Percentiles rank a stretch among this genome's conserved stretches.
phyloP scores from a whole-genome alignment of 2,888 invertebrate species.

The Pristionchus mayeri region DNA sequence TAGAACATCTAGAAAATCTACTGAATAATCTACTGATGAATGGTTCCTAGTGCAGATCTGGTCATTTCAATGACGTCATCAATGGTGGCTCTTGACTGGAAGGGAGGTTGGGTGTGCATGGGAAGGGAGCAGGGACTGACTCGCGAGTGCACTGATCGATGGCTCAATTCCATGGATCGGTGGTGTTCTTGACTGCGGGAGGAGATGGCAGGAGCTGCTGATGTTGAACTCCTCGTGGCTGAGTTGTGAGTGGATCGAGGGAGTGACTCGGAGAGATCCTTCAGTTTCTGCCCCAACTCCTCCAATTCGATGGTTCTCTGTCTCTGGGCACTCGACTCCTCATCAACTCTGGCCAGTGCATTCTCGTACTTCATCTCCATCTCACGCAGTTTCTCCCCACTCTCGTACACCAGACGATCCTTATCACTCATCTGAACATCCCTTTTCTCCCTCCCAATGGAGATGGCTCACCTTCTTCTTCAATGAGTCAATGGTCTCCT shows the following conservation, averaged over 20 bases:
- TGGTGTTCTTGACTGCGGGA: not conserved
- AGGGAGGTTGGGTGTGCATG: not conserved
- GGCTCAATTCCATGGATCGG: not conserved
- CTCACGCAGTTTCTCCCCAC: slow-evolving; percentile 50
- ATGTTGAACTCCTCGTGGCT: not conserved
- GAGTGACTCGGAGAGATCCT: slow-evolving; percentile 54
- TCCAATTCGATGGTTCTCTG: slow-evolving; percentile 55
- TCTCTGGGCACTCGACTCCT: slow-evolving; percentile 50
- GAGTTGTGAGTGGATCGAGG: slow-evolving; percentile 41
- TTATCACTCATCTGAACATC: slow-evolving; percentile 2
- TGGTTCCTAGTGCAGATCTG: slow-evolving; percentile 23
- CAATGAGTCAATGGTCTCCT: slow-evolving; percentile 65
- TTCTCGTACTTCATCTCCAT: slow-evolving; percentile 52
- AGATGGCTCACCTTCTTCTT: slow-evolving; percentile 58
- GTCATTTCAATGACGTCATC: slow-evolving; percentile 49
- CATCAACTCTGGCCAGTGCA: slow-evolving; percentile 50
- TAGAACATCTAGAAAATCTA: not conserved
- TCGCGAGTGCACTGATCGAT: not conserved
- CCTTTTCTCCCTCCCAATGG: not conserved
- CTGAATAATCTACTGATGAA: slow-evolving; percentile 14
- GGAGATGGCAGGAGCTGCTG: not conserved
- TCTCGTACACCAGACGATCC: slow-evolving; percentile 13
- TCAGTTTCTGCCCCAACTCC: slow-evolving; percentile 52
- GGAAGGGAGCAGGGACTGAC: not conserved
- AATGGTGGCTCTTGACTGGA: not conserved